Base-by-base conservation (phyloP, 2,113 vertebrate species). In the Conger conger region DNA sequence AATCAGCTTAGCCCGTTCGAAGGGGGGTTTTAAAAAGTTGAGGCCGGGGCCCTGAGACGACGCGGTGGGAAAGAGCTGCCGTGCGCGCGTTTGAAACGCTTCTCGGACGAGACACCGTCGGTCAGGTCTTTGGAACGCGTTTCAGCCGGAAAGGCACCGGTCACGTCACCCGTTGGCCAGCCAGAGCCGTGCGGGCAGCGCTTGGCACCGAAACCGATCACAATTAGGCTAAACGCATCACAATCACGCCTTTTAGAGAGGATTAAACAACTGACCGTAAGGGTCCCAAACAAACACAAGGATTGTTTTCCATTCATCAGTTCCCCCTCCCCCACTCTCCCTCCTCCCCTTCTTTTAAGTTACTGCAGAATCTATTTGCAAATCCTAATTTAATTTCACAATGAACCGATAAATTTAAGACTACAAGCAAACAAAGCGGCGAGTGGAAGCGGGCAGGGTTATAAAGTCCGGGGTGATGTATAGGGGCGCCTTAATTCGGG, bases 401-500 rank as follows among this genome's bases (percentile, higher is more conserved):
- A 93, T 91, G 85, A 83, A 87, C 54, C 89, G 89, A 90, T 92
- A 82, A 88, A 90, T 93, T 92, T 82, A 87, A 90, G 89, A 27
- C 23, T 77, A 53, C 35, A 60, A 38, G 36, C 87, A 90, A 88
- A 87, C 85, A 88, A 88, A 87, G 88, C 83, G 85, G 90, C 83
- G 85, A 86, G 84, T n/a, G n/a, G 79, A 88, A 84, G 17, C 88
- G 86, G 82, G 33, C 30, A 87, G 89, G 87, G 82, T 88, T 91
- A 57, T 53, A 23, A 88, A 86, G 50, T 89, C 73, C 81, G 81
- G 57, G 89, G 92, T 93, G 92, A 94, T 85, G 90, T 90, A 93
- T 94, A 91, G 92, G 83, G 87, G 87, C 88, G 89, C 91, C 87
- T 93, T 95, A 95, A 94, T 92, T 93, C 90, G 89, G 88, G 76